phyloP scores from a whole-genome alignment of 2,113 vertebrate species.

The Hydropotes inermis region DNA sequence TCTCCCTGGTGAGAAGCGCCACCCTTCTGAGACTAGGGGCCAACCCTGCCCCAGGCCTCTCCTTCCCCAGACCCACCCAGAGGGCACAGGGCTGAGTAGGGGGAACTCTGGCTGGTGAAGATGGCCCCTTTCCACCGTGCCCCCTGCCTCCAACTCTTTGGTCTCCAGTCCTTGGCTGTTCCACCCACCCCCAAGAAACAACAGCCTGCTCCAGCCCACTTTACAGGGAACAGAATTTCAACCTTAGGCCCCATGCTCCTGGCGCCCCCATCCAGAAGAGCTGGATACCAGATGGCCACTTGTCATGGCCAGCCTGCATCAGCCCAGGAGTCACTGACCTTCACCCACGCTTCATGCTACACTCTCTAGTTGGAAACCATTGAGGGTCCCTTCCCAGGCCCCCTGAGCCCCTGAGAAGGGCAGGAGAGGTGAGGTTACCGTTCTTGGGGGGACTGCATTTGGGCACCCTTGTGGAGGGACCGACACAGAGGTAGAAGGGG shows the following conservation, averaged over 20 bases:
- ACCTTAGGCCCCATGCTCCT: fast-evolving
- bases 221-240: neutral
- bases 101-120: neutral
- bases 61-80: neutral
- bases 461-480: neutral
- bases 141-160: neutral
- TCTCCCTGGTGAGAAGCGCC: neutral
- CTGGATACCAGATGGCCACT: fast-evolving
- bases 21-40: neutral
- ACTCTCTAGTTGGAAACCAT: fast-evolving
- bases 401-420: fast-evolving
- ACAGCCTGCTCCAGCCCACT: fast-evolving
- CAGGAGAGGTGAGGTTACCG: conserved; percentile 17
- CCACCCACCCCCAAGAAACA: fast-evolving
- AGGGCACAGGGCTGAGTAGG: fast-evolving
- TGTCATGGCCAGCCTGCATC: fast-evolving
- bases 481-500: fast-evolving
- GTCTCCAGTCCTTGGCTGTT: too few relatives aligned
- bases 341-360: fast-evolving
- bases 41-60: too few relatives aligned
- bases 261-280: fast-evolving
- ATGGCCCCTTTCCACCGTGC: fast-evolving
- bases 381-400: neutral
- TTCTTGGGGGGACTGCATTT: neutral
- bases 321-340: fast-evolving